Percentiles rank a stretch among this genome's conserved stretches.
Evolutionary conservation across 2,888 invertebrate species (phyloP).

Genomic region (Caenorhabditis angaria): DNA sequence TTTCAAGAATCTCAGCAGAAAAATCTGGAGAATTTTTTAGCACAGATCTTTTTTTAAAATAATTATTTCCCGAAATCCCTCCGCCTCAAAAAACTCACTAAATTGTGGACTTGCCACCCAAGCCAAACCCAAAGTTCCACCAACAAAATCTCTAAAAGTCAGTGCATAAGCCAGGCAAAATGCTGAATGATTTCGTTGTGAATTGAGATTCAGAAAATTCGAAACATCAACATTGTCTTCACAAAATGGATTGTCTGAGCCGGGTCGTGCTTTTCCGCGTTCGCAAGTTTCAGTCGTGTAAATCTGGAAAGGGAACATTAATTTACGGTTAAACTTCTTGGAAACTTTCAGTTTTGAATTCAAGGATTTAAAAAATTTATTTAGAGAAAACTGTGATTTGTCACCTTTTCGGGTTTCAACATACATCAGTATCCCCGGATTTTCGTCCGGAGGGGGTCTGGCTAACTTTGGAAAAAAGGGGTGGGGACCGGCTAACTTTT

Average conservation of each 20-base stretch:
- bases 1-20: neutral
- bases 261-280: slow-evolving; percentile 51
- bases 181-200: slow-evolving; percentile 93
- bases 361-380: too few relatives aligned
- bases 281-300: slow-evolving; percentile 87
- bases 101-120: slow-evolving; percentile 96
- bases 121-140: slow-evolving; percentile 95
- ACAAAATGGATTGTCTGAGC: slow-evolving; percentile 78
- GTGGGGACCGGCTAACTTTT: too few relatives aligned
- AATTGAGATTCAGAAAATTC: slow-evolving; percentile 96
- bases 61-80: too few relatives aligned
- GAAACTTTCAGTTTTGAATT: too few relatives aligned
- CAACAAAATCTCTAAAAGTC: slow-evolving; percentile 93
- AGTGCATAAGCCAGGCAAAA: slow-evolving; percentile 99
- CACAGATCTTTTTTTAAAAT: too few relatives aligned
- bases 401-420: too few relatives aligned
- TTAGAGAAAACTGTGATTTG: too few relatives aligned
- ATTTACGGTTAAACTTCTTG: slow-evolving; percentile 5
- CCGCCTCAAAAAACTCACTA: slow-evolving; percentile 59
- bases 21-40: too few relatives aligned
- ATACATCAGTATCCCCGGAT: too few relatives aligned
- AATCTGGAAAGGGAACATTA: slow-evolving; percentile 77
- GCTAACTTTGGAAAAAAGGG: too few relatives aligned
- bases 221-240: slow-evolving; percentile 97
- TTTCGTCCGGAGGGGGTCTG: too few relatives aligned